These are phyloP conservation scores for Cecidostiba fungosa DNA, from an alignment of 2,888 invertebrate species.

Conservation along the genomic window DNA sequence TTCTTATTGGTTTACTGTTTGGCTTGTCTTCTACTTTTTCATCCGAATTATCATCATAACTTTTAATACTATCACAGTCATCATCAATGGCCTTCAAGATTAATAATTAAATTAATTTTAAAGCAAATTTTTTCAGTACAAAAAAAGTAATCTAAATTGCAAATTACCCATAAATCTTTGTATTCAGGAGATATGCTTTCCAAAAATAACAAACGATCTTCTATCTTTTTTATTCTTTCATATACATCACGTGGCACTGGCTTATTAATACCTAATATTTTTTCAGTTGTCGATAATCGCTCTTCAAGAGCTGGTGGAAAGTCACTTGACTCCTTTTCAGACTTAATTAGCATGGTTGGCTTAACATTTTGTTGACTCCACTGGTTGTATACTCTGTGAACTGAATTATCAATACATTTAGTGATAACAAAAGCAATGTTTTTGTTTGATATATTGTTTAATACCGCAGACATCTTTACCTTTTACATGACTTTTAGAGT, in stretches of 20 bases:
- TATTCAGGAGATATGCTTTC: slow-evolving; percentile 92
- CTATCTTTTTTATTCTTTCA: slow-evolving; percentile 86
- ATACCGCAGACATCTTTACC: slow-evolving; percentile 80
- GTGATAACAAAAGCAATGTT: slow-evolving; percentile 27
- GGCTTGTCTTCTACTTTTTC: neutral
- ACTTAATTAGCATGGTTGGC: slow-evolving; percentile 58
- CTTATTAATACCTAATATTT: slow-evolving; percentile 82
- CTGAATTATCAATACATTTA: slow-evolving; percentile 78
- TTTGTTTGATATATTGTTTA: slow-evolving; percentile 32
- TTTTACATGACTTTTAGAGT: slow-evolving; percentile 90
- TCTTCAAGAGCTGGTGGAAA: slow-evolving; percentile 84
- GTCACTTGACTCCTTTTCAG: slow-evolving; percentile 64
- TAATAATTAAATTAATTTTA: neutral
- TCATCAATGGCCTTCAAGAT: slow-evolving; percentile 50
- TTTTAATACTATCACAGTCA: slow-evolving; percentile 57
- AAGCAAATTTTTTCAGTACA: neutral
- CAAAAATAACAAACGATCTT: slow-evolving; percentile 87
- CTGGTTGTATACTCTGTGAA: slow-evolving; percentile 86
- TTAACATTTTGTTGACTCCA: slow-evolving; percentile 86
- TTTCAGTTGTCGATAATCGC: slow-evolving; percentile 85
- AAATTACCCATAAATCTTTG: slow-evolving; percentile 84
- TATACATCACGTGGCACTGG: slow-evolving; percentile 86
- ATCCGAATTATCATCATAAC: slow-evolving; percentile 25
- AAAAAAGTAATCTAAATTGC: neutral
- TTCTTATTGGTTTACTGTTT: slow-evolving; percentile 67